These are phyloP conservation scores for Harpalus rubripes DNA, from an alignment of 2,888 invertebrate species.

Conservation along the genomic window DNA sequence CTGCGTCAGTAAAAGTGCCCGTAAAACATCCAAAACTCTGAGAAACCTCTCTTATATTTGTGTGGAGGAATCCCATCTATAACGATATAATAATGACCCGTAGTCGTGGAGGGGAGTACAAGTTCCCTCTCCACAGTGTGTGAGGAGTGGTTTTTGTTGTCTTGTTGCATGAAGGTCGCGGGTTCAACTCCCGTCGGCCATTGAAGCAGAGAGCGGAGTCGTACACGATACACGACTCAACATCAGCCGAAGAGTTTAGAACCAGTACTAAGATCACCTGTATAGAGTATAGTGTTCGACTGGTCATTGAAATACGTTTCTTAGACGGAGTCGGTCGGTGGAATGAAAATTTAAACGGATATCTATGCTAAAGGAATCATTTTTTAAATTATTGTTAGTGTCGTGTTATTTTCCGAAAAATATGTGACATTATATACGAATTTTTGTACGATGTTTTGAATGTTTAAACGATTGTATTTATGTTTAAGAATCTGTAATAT, in stretches of 20 bases:
- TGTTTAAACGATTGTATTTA: too few relatives aligned
- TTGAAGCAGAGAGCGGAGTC: constrained; percentile 21
- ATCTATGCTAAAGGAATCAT: too few relatives aligned
- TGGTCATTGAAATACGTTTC: neutral
- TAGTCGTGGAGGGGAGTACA: neutral
- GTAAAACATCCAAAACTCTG: neutral
- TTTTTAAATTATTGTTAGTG: too few relatives aligned
- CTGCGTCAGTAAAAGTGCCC: neutral
- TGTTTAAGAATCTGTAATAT: too few relatives aligned
- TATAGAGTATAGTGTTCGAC: neutral
- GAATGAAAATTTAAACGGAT: too few relatives aligned
- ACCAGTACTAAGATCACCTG: constrained; percentile 35
- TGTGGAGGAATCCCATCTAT: neutral
- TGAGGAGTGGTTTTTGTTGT: constrained; percentile 46
- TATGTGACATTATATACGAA: too few relatives aligned
- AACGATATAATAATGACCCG: neutral
- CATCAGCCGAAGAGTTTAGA: neutral
- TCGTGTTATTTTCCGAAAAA: too few relatives aligned
- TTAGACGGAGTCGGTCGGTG: neutral
- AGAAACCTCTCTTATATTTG: neutral
- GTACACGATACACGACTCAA: neutral
- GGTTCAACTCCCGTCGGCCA: constrained; percentile 64
- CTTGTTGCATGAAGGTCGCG: constrained; percentile 59
- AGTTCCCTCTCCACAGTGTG: neutral
- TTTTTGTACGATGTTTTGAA: too few relatives aligned